A percentile compares a stretch with the other conserved stretches of the same genome.
These are phyloP conservation scores for Aphis gossypii DNA, from an alignment of 1,140 invertebrate genomes.

Conservation along the genomic window DNA sequence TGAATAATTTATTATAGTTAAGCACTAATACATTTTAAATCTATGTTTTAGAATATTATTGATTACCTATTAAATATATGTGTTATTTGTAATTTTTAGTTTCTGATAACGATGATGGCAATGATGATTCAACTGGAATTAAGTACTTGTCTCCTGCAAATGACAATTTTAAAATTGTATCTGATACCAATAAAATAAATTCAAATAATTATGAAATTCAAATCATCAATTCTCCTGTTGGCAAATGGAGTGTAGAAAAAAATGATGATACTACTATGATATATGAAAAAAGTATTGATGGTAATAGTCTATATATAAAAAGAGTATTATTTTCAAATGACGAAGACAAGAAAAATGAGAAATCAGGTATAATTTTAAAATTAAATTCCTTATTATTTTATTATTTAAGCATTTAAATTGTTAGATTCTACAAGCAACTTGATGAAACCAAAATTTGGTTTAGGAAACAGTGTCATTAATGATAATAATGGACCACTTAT, in stretches of 20 bases:
- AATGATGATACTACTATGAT: background rate
- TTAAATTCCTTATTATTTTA: background rate
- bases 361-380: background rate
- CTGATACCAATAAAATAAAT: background rate
- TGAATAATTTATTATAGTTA: background rate
- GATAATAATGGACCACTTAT: background rate
- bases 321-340: background rate
- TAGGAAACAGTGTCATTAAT: background rate
- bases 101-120: background rate
- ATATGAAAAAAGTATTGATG: background rate
- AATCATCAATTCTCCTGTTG: background rate
- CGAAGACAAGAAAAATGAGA: background rate
- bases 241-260: background rate
- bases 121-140: background rate
- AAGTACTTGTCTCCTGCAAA: too few species aligned
- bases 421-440: background rate
- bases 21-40: background rate
- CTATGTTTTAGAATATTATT: background rate
- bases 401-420: background rate
- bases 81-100: background rate
- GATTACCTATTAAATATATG: background rate
- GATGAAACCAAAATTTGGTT: background rate
- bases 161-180: background rate
- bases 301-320: background rate
- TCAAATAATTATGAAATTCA: background rate